Evolutionary conservation across 2,797 vertebrate species (phyloP).

Genomic region (Ataeniobius toweri): DNA sequence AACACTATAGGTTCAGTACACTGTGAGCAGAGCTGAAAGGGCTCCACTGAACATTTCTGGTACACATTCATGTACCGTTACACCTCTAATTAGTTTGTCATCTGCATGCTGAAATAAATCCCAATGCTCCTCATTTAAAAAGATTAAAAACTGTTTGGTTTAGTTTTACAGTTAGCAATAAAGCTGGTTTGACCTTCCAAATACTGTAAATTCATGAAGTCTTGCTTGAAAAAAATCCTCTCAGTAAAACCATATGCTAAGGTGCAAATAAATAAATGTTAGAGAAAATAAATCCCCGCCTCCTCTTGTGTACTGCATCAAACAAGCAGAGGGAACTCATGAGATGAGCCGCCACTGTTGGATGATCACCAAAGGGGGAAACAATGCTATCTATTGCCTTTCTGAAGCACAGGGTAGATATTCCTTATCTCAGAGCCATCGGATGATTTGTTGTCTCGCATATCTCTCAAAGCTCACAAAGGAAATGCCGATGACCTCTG

Average conservation of each 20-base stretch:
- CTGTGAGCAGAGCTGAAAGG: too few species aligned
- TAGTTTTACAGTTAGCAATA: not conserved
- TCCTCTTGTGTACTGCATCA: not conserved
- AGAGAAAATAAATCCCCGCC: not conserved
- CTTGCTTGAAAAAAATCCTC: not conserved
- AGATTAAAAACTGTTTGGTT: not conserved
- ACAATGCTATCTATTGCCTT: conserved; percentile 55
- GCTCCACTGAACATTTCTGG: not conserved
- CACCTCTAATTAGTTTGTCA: not conserved
- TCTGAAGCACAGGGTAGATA: conserved; percentile 34
- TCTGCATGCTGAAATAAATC: not conserved
- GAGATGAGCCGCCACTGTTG: conserved; percentile 41
- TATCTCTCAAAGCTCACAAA: conserved; percentile 59
- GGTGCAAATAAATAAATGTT: not conserved
- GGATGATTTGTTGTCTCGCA: conserved; percentile 50
- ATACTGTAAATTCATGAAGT: not conserved
- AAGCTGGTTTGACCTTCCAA: not conserved
- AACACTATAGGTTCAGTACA: too few species aligned
- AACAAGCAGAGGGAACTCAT: conserved; percentile 33
- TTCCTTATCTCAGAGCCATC: conserved; percentile 53
- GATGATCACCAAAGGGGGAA: conserved; percentile 55
- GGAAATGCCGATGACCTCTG: conserved; percentile 52
- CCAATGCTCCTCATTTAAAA: not conserved
- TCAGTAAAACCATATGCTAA: not conserved
- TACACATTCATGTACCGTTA: not conserved